A percentile compares a stretch with the other conserved stretches of the same genome.
Conservation (phyloP, 1,140 invertebrate genomes). For the Semibalanus balanoides region DNA sequence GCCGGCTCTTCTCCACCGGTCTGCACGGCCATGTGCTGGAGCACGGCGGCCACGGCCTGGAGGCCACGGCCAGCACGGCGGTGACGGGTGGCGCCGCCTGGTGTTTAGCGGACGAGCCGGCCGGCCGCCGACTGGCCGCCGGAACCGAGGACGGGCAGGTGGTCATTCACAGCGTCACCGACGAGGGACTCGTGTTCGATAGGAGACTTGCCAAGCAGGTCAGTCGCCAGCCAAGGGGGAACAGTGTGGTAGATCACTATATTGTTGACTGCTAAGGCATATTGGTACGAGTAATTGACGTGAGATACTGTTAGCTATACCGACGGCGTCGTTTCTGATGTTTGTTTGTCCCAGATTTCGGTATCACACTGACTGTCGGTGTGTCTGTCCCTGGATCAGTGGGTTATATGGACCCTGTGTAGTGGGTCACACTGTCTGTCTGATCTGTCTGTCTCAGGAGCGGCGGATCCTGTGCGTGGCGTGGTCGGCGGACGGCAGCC, state of each 20-base stretch:
- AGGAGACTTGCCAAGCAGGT: not conserved
- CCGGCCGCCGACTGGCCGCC: not conserved
- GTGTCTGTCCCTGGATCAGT: too few species aligned
- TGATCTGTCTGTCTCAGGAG: too few species aligned
- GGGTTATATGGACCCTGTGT: too few species aligned
- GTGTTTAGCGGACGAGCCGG: not conserved
- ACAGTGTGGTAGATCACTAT: too few species aligned
- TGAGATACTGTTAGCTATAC: too few species aligned
- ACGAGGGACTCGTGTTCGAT: not conserved
- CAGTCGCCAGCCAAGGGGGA: not conserved
- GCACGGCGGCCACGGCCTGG: not conserved
- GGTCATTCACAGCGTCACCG: not conserved
- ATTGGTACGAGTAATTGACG: too few species aligned
- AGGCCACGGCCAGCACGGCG: not conserved
- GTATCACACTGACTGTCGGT: too few species aligned
- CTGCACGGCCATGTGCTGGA: not conserved
- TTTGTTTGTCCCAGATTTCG: too few species aligned
- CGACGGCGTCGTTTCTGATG: too few species aligned
- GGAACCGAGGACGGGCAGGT: not conserved
- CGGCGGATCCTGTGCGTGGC: not conserved
- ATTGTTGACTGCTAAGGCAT: too few species aligned
- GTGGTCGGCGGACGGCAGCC: not conserved
- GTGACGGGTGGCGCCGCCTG: not conserved
- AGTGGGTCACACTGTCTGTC: too few species aligned
- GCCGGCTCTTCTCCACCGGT: not conserved